phyloP scores from a whole-genome alignment of 37 sponge, comb jelly and placozoan genomes.

The Halichondria panicea region DNA sequence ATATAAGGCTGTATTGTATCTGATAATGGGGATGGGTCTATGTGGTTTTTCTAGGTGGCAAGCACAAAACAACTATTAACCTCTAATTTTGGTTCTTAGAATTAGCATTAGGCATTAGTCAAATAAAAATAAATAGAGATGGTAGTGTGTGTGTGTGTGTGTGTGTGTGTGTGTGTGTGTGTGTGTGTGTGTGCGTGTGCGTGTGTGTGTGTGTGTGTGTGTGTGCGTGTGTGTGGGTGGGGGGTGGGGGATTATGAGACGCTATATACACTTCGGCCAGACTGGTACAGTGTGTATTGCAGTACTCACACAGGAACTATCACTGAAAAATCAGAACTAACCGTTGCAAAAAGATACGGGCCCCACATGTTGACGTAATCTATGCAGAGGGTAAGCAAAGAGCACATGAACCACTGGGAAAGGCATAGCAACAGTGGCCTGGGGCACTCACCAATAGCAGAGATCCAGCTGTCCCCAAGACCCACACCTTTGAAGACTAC shows the following conservation, averaged over 20 bases:
- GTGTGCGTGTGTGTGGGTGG: constrained; percentile 17
- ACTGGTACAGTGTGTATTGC: no score
- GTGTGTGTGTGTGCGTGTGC: constrained; percentile 22
- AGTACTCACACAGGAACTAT: no score
- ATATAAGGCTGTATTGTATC: no score
- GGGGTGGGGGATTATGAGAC: no score
- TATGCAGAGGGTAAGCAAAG: constrained; percentile 3
- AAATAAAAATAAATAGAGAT: neutral
- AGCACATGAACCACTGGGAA: no score
- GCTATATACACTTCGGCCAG: no score
- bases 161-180: constrained; percentile 16
- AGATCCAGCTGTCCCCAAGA: constrained; percentile 82
- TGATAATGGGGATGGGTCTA: no score
- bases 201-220: constrained; percentile 18
- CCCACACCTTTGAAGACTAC: constrained; percentile 77
- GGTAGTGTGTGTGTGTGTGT: constrained; percentile 9
- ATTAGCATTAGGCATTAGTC: no score
- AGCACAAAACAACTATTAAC: no score
- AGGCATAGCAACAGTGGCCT: neutral
- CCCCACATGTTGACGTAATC: constrained; percentile 60
- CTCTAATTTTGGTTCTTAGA: no score
- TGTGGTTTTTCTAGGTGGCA: no score
- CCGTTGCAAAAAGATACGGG: constrained; percentile 38
- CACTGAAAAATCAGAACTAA: no score
- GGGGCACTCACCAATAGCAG: constrained; percentile 60